A percentile compares a stretch with the other conserved stretches of the same genome.
Evolutionary conservation across 2,113 vertebrate species (phyloP).

Genomic region (Oophaga pumilio): DNA sequence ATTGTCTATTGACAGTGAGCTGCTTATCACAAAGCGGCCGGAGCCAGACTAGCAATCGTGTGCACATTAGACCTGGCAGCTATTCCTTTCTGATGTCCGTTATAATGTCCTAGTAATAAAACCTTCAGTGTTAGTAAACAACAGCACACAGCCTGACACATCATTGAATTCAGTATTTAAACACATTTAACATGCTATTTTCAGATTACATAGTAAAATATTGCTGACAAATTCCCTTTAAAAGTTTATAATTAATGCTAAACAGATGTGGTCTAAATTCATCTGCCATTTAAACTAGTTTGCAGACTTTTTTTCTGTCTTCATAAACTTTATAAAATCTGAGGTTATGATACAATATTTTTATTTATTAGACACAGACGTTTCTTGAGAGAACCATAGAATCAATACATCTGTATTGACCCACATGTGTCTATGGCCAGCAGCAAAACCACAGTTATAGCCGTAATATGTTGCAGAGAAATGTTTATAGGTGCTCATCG

Average conservation of each 20-base stretch:
- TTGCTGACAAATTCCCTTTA: background rate
- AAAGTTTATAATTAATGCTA: background rate
- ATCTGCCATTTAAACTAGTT: background rate
- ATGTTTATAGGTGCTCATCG: background rate
- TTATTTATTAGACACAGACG: background rate
- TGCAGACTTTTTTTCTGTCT: background rate
- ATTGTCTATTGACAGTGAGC: no score
- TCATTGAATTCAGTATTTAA: no score
- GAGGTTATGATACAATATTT: background rate
- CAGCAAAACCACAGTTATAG: background rate
- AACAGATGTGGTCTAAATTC: background rate
- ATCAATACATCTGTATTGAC: conserved; percentile 16
- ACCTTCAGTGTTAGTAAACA: no score
- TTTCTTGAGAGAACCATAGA: background rate
- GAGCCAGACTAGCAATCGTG: no score
- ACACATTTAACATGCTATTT: no score
- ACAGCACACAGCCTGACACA: no score
- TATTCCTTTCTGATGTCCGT: no score
- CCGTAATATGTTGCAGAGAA: background rate
- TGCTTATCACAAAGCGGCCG: no score
- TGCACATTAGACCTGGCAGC: no score
- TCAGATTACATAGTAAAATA: no score
- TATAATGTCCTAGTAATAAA: no score
- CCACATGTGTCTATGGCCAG: background rate
- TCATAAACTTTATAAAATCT: background rate